phyloP scores from a whole-genome alignment of 2,888 invertebrate species.

The Dryobotodes eremita region DNA sequence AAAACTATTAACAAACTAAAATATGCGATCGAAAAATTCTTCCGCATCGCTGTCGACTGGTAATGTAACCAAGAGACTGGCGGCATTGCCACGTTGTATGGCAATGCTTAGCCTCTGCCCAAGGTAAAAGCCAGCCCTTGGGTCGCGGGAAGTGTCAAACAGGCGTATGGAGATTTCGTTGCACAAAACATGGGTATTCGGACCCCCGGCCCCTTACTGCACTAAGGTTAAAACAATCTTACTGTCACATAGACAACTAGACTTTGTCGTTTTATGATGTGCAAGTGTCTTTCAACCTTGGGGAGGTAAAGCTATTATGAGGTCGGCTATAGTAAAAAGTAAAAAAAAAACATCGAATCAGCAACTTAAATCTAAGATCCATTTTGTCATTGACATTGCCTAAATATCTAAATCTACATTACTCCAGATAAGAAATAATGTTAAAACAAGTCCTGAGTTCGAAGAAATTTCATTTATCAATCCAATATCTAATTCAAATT shows the following conservation, averaged over 20 bases:
- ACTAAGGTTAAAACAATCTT: not conserved
- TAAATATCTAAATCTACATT: not conserved
- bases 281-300: not conserved
- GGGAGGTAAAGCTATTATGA: not conserved
- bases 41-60: too few species aligned
- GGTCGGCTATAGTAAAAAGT: not conserved
- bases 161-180: too few species aligned
- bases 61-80: too few species aligned
- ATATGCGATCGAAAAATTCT: too few species aligned
- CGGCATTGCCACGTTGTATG: too few species aligned
- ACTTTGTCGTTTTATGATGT: not conserved
- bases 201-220: too few species aligned
- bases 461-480: not conserved
- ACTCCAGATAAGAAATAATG: not conserved
- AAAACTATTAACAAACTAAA: too few species aligned
- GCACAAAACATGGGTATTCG: too few species aligned
- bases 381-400: not conserved
- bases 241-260: not conserved
- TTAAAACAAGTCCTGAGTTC: not conserved
- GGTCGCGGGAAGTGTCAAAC: too few species aligned
- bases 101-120: too few species aligned
- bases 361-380: not conserved
- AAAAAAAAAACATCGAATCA: not conserved
- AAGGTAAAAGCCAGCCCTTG: too few species aligned
- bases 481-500: not conserved